Base-by-base conservation (phyloP, 2,888 invertebrate genomes). In the Siphonodentalium dalli region DNA sequence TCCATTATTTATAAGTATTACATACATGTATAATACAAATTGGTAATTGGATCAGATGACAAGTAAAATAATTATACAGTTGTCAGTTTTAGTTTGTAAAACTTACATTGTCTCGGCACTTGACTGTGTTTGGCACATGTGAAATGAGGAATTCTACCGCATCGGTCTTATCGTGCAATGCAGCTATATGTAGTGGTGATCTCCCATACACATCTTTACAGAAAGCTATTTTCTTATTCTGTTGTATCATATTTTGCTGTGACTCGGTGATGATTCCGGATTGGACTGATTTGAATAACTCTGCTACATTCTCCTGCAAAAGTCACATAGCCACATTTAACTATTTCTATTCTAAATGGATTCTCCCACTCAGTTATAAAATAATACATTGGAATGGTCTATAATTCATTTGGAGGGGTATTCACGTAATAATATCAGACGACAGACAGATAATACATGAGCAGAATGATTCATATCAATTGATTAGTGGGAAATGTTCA, bases 31-130 rank as follows among this genome's bases (percentile, higher is more conserved):
- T n/a, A n/a, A n/a, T n/a, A n/a, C n/a, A n/a, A n/a, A n/a, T n/a
- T n/a, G n/a, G n/a, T n/a, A n/a, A n/a, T n/a, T n/a, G n/a, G n/a
- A n/a, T n/a, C n/a, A n/a, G n/a, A n/a, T n/a, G n/a, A n/a, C n/a
- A n/a, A n/a, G n/a, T n/a, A n/a, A n/a, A n/a, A 18, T n/a, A 45
- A 23, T 21, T 34, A 9, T 21, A 18, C 18, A 23, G 21, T 44
- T 18, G 3, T 26, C 15, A 24, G 20, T 21, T 31, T 18, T n/a
- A 27, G 3, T 13, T 13, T 4, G 8, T 27, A 29, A 11, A 51
- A 67, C 72, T 68, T 58, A 74, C 74, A 60, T 70, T 70, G 46
- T 74, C 74, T 63, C 62, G 68, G 46, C 61, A 54, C 44, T 66
- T 66, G 44, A 71, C 48, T 2, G 67, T 50, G 4, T 52, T 41